Evolutionary conservation across 1,140 invertebrate species (phyloP).

Genomic region (Paraescarpia echinospica): DNA sequence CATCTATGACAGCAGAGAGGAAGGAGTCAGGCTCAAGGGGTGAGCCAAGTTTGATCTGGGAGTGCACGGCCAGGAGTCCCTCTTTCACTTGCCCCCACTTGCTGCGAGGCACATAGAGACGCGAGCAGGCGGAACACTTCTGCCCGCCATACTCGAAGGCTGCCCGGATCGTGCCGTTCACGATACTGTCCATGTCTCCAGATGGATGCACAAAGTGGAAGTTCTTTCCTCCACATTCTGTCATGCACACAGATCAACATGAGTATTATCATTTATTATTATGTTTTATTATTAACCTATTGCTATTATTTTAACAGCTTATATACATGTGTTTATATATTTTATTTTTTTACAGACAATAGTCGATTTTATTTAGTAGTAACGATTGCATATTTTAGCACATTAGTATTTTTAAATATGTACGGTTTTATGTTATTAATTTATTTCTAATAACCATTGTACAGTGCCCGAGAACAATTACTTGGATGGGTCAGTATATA

Average conservation of each 20-base stretch:
- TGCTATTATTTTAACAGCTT: no score
- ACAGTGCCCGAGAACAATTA: no score
- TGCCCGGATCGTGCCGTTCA: constrained; percentile 82
- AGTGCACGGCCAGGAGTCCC: constrained; percentile 48
- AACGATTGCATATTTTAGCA: no score
- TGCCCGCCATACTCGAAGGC: constrained; percentile 96
- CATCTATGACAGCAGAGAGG: constrained; percentile 94
- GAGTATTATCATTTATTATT: no score
- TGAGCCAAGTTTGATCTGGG: constrained; percentile 77
- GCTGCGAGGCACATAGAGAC: constrained; percentile 87
- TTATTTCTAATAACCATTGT: no score
- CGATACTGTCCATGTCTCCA: constrained; percentile 82
- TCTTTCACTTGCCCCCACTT: constrained; percentile 76
- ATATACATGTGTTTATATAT: no score
- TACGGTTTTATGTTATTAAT: no score
- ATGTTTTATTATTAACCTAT: no score
- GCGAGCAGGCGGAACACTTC: constrained; percentile 97
- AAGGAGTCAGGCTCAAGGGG: constrained; percentile 82
- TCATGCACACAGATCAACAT: constrained; percentile 30
- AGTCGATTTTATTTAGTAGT: neutral
- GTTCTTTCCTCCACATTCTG: constrained; percentile 98
- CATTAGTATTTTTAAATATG: no score
- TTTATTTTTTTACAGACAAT: no score
- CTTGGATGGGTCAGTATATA: no score
- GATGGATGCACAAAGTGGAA: constrained; percentile 95